Evolutionary conservation across 2,888 invertebrate species (phyloP).

Genomic region (Parnassius glacialis): DNA sequence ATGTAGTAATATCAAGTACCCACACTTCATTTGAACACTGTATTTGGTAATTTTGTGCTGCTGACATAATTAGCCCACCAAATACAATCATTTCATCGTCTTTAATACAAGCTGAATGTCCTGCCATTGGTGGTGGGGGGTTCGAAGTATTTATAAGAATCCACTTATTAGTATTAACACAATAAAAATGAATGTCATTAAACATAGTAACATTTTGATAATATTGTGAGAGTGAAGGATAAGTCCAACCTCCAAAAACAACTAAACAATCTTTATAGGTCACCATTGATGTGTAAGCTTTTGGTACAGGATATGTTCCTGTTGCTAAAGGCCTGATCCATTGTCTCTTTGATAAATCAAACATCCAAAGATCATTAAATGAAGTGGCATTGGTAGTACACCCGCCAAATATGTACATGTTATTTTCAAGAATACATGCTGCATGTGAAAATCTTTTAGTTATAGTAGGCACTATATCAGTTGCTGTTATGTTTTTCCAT

Average conservation of each 20-base stretch:
- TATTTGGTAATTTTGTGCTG: constrained; percentile 70
- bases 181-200: constrained; percentile 94
- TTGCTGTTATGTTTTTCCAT: constrained; percentile 84
- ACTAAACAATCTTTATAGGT: constrained; percentile 90
- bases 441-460: constrained; percentile 96
- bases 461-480: constrained; percentile 86
- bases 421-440: constrained; percentile 90
- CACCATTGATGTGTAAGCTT: constrained; percentile 97
- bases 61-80: constrained; percentile 84
- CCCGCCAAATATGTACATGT: constrained; percentile 97
- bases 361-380: constrained; percentile 97
- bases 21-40: constrained; percentile 91
- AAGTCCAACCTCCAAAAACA: constrained; percentile 97
- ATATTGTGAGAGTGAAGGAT: constrained; percentile 91
- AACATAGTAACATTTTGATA: constrained; percentile 93
- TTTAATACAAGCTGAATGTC: constrained; percentile 94
- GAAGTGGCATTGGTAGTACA: constrained; percentile 96
- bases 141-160: constrained; percentile 82
- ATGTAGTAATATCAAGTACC: constrained; percentile 89
- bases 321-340: constrained; percentile 93
- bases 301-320: constrained; percentile 95
- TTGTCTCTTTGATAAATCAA: constrained; percentile 91
- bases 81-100: constrained; percentile 91
- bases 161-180: constrained; percentile 91
- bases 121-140: constrained; percentile 92